Conservation (phyloP, 2,888 invertebrate species). For the Mesorhabditis belari region DNA sequence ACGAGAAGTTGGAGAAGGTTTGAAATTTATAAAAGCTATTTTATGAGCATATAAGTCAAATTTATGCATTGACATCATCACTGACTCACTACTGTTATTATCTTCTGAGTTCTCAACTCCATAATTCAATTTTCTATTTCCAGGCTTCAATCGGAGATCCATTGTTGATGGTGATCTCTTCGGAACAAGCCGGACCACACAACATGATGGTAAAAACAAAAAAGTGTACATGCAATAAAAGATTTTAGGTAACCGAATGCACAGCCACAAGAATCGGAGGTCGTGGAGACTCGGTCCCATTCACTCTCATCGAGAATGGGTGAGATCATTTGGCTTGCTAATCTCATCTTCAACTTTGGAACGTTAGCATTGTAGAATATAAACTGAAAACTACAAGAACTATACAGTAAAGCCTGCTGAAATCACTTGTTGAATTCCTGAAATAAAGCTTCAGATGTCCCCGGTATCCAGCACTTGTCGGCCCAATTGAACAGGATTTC, state of each 20-base stretch:
- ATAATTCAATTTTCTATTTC: background rate
- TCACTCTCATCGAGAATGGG: slow-evolving; percentile 53
- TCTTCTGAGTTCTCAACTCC: background rate
- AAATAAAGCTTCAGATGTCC: slow-evolving; percentile 39
- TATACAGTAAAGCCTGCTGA: background rate
- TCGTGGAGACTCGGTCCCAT: slow-evolving; percentile 51
- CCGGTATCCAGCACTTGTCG: slow-evolving; percentile 52
- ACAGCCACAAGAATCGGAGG: slow-evolving; percentile 52
- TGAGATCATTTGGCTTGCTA: slow-evolving; percentile 6
- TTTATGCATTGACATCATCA: background rate
- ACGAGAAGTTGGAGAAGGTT: slow-evolving; percentile 43
- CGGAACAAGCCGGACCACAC: slow-evolving; percentile 52
- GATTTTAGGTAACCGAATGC: slow-evolving; percentile 53
- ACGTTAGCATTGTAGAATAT: background rate
- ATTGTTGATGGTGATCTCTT: slow-evolving; percentile 45
- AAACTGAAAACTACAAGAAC: background rate
- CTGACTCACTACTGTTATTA: background rate
- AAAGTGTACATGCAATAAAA: too few species aligned
- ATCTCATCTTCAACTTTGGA: background rate
- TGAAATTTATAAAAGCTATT: background rate
- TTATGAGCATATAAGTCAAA: background rate
- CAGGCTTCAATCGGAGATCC: slow-evolving; percentile 51
- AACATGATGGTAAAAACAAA: slow-evolving; percentile 55
- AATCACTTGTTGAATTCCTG: background rate
- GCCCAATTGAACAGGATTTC: slow-evolving; percentile 53